Conservation (phyloP, 2,888 invertebrate species). For the Clostera curtula region DNA sequence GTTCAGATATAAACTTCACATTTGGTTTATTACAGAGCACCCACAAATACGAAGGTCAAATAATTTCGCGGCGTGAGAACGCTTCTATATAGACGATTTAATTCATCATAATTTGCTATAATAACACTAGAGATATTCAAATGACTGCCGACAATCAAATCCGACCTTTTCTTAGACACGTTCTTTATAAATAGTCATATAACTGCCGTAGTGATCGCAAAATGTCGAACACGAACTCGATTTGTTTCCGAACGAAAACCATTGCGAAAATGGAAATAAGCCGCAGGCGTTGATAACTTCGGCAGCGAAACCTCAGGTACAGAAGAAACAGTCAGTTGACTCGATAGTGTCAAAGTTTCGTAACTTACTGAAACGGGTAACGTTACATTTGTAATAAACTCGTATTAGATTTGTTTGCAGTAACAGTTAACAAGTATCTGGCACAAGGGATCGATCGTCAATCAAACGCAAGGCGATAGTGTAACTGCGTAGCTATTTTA, state of each 20-base stretch:
- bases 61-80: constrained; percentile 67
- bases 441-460: constrained; percentile 74
- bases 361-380: constrained; percentile 30
- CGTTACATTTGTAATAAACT: constrained; percentile 33
- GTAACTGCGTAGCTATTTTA: constrained; percentile 69
- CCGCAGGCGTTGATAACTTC: constrained; percentile 36
- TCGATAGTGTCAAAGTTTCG: constrained; percentile 27
- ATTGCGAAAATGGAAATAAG: constrained; percentile 62
- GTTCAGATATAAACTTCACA: constrained; percentile 28
- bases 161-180: constrained; percentile 72
- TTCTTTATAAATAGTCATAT: constrained; percentile 72
- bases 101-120: constrained; percentile 70
- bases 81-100: constrained; percentile 60
- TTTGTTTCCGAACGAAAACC: constrained; percentile 60
- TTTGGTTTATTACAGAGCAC: constrained; percentile 38
- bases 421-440: constrained; percentile 66
- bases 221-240: constrained; percentile 72
- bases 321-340: constrained; percentile 34
- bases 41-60: constrained; percentile 57
- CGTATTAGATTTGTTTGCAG: constrained; percentile 47
- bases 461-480: constrained; percentile 75
- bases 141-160: constrained; percentile 72
- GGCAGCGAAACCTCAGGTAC: constrained; percentile 28
- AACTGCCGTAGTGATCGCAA: constrained; percentile 64
- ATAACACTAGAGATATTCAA: constrained; percentile 70